Evolutionary conservation across 1,140 invertebrate genomes (phyloP), one percentile per base, ranked within the genome.

Genomic region (Drosophila fuyamai): DNA sequence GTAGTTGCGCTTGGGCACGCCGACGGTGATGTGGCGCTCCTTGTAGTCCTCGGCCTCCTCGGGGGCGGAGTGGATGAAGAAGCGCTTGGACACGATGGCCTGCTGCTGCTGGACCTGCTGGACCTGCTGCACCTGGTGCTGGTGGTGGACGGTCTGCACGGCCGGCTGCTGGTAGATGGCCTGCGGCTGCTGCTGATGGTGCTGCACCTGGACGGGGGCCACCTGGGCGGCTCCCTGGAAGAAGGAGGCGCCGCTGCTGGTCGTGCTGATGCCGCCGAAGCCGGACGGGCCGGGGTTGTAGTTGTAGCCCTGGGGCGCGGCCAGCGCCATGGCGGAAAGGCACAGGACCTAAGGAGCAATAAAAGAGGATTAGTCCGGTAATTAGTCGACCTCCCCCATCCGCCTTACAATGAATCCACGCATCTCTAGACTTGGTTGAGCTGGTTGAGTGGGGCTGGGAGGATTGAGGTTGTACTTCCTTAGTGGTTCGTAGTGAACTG

Each of bases 1-100:
- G 94, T 97, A 97, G 93, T 97, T 96, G 80, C 96, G 96, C 93
- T 96, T 95, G 79, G 96, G 93, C 16, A 94, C 94, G 23, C 91
- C 89, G 5, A 92, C 81, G 12, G 91, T 92, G 23, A 91, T 89
- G 58, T 89, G 91, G 63, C 89, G 95, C 65, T 92, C 90, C 56
- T 90, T 86, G 58, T 88, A 83, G 9, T 92, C 91, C 38, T 92
- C 91, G 2, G 54, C 62, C 59, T 92, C 91, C 76, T 92, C 91
- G 13, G 91, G 91, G 0, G 91, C 91, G 12, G 91, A 91, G 68
- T 92, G 91, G 23, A 92, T 90, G 59, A 80, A 92, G 77, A 92
- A 92, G 14, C 90, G 91, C 79, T 92, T 92, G 7, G 91, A 92
- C 5, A 92, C 93, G 5, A 95, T 94, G 0, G 95, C 94, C 23